A percentile compares a stretch with the other conserved stretches of the same genome.
phyloP scores from a whole-genome alignment of 2,113 vertebrate genomes.

The Chamaea fasciata region DNA sequence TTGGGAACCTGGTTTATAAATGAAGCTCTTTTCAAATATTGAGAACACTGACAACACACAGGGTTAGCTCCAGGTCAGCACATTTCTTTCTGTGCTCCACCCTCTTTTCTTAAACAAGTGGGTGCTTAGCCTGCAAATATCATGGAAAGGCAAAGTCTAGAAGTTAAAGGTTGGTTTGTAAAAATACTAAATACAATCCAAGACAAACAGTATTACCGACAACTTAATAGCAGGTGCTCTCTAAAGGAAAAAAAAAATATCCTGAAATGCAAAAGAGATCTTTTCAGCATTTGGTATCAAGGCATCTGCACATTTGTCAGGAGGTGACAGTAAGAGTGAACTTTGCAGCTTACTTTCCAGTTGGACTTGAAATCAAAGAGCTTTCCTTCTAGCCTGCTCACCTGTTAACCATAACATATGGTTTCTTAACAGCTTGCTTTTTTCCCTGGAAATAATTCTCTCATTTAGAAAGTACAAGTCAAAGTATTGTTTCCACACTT shows the following conservation, averaged over 20 bases:
- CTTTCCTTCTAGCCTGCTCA: constrained; percentile 4
- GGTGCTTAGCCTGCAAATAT: constrained; percentile 16
- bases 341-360: constrained; percentile 29
- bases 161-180: constrained; percentile 26
- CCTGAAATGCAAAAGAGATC: constrained; percentile 8
- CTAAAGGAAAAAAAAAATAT: constrained; percentile 23
- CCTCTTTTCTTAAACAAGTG: neutral
- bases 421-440: constrained; percentile 35
- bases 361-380: constrained; percentile 28
- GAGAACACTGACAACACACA: constrained; percentile 21
- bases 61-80: constrained; percentile 27
- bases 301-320: constrained; percentile 57
- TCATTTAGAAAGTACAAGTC: constrained; percentile 53
- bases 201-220: constrained; percentile 37
- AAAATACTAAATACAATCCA: constrained; percentile 45
- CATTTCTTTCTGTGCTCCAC: neutral
- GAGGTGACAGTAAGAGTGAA: constrained; percentile 26
- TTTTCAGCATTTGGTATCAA: constrained; percentile 56
- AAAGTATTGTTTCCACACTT: constrained; percentile 53
- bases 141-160: constrained; percentile 25
- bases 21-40: constrained; percentile 59
- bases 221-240: constrained; percentile 42
- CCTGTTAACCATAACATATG: neutral
- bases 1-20: constrained; percentile 50
- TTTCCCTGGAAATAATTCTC: constrained; percentile 35